phyloP scores from a whole-genome alignment of 1,140 invertebrate genomes.

The Philopotamus ludificatus region DNA sequence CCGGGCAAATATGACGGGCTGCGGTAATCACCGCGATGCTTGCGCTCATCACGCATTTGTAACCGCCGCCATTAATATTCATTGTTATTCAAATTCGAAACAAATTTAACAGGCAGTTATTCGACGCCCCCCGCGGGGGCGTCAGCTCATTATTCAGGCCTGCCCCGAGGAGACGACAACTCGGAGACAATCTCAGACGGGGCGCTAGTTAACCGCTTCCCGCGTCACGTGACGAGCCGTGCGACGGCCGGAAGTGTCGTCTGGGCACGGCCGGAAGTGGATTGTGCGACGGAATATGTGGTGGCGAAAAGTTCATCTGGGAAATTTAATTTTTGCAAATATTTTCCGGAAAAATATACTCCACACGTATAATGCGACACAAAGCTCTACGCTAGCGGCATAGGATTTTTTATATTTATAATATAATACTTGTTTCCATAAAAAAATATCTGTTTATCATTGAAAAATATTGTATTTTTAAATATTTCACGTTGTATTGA shows the following conservation, averaged over 20 bases:
- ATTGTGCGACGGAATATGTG: too few relatives aligned
- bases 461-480: too few relatives aligned
- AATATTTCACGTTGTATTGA: too few relatives aligned
- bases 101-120: constrained; percentile 39
- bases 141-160: constrained; percentile 10
- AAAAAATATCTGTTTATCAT: too few relatives aligned
- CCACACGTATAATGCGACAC: too few relatives aligned
- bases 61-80: constrained; percentile 39
- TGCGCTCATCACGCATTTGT: constrained; percentile 22
- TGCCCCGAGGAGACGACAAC: constrained; percentile 1
- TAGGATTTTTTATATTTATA: too few relatives aligned
- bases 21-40: constrained; percentile 7
- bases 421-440: too few relatives aligned
- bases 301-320: too few relatives aligned
- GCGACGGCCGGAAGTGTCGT: neutral
- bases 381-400: too few relatives aligned
- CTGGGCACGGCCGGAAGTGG: neutral
- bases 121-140: neutral
- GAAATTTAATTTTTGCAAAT: too few relatives aligned
- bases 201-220: constrained; percentile 35
- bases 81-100: constrained; percentile 41
- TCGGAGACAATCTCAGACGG: constrained; percentile 23
- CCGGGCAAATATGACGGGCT: neutral
- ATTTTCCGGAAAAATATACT: too few relatives aligned
- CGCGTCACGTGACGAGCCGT: constrained; percentile 26